These are phyloP conservation scores for Liasis olivaceus DNA, from an alignment of 2,797 vertebrate species.

Conservation along the genomic window DNA sequence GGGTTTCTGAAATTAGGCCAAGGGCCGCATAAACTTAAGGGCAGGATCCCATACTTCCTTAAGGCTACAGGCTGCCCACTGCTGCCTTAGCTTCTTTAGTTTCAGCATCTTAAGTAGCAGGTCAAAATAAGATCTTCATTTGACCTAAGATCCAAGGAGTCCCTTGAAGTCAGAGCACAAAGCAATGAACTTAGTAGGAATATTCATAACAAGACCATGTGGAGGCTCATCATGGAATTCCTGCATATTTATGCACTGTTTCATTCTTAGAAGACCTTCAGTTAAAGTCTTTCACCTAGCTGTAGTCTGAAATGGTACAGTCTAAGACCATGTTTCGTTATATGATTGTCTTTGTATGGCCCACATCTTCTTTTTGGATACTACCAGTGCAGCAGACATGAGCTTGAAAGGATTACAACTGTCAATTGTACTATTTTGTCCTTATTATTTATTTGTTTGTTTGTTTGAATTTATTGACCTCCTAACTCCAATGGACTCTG, in stretches of 20 bases:
- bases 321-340: not conserved
- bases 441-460: not conserved
- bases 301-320: not conserved
- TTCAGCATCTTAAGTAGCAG: not conserved
- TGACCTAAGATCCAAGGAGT: not conserved
- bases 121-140: not conserved
- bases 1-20: not conserved
- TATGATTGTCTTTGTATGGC: no score
- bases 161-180: not conserved
- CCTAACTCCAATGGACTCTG: no score
- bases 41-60: not conserved
- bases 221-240: no score
- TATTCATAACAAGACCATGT: not conserved
- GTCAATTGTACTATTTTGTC: conserved; percentile 35
- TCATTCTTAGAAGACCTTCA: no score
- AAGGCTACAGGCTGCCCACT: not conserved
- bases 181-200: not conserved
- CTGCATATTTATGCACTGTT: no score
- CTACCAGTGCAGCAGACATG: not conserved
- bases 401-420: conserved; percentile 5
- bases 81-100: not conserved
- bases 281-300: not conserved
- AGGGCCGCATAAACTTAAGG: not conserved
- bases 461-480: no score
- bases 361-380: not conserved